Percentiles rank a stretch among this genome's conserved stretches.
phyloP scores from a whole-genome alignment of 2,797 vertebrate species.

The Chlorospingus semifuscus region DNA sequence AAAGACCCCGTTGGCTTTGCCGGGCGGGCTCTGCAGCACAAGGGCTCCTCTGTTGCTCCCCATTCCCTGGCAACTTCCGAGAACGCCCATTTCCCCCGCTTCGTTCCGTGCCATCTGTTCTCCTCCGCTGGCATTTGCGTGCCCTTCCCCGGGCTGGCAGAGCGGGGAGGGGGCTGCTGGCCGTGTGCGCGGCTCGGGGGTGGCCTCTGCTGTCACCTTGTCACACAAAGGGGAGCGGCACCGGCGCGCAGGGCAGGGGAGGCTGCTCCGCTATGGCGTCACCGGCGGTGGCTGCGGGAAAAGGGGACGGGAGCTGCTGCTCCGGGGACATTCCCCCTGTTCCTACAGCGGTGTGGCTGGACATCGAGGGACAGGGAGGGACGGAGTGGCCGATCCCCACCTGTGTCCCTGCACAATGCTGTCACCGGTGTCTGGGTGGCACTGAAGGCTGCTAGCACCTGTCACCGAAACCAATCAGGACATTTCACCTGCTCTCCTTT shows the following conservation, averaged over 20 bases:
- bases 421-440: background rate
- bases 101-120: conserved; percentile 7
- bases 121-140: background rate
- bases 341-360: accelerated
- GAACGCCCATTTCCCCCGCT: background rate
- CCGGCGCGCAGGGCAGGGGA: background rate
- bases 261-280: background rate
- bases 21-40: conserved; percentile 38
- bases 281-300: background rate
- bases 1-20: background rate
- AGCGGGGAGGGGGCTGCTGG: background rate
- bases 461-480: background rate
- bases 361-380: too few species aligned
- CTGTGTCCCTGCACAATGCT: background rate
- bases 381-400: background rate
- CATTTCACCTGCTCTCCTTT: background rate
- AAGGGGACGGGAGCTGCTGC: background rate
- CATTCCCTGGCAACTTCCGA: conserved; percentile 27
- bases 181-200: background rate
- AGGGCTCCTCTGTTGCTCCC: conserved; percentile 20
- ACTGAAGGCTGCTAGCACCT: background rate
- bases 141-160: background rate
- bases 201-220: background rate
- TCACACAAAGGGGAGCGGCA: background rate
- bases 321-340: accelerated